Base-by-base conservation (phyloP, 2,888 invertebrate species). In the Phyllotreta striolata region DNA sequence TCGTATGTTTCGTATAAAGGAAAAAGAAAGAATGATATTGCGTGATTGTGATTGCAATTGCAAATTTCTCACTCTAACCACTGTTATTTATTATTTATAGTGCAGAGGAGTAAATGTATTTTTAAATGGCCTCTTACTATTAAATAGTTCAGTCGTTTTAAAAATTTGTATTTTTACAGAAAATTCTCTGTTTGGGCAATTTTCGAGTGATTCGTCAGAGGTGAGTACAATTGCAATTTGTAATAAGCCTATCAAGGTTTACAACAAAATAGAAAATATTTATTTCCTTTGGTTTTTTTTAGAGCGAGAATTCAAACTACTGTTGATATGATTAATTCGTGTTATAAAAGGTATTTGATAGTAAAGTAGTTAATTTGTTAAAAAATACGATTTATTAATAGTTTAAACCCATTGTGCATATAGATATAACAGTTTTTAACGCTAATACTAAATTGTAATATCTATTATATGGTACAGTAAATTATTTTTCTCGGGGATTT, bases 191-290 rank as follows among this genome's bases (percentile, higher is more conserved):
- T 72, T 72, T 62, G 70, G 72, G 39, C 66, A 67, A 7, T 62
- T 70, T 34, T 69, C 70, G 10, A 70, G 67, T 39, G 72, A 72
- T 59, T 64, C 67, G n/a, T 62, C 62, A 52, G 66, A 63, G 52
- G 66, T 66, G 51, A 47, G 46, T 41, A 12, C n/a, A 24, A 12
- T 24, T 55, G 14, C 13, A 39, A 12, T 13, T 39, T 39, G n/a
- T 24, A 41, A 9, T 38, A 3, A 35, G 8, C 34, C 52, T 13
- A n/a, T 9, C 9, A 38, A 10, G 1, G 12, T 10, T 49, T 49
- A 10, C 10, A 49, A 49, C 34, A 49, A 10, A 49, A 49, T 49
- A 35, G 10, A 14, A 49, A 49, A 24, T 24, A 51, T 10, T 13
- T 34, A 34, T 49, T 12, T 10, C 8, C 46, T 13, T 47, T 47